Percentiles rank a stretch among this genome's conserved stretches.
Evolutionary conservation across 2,113 vertebrate genomes (phyloP).

Genomic region (Bagarius yarrelli): DNA sequence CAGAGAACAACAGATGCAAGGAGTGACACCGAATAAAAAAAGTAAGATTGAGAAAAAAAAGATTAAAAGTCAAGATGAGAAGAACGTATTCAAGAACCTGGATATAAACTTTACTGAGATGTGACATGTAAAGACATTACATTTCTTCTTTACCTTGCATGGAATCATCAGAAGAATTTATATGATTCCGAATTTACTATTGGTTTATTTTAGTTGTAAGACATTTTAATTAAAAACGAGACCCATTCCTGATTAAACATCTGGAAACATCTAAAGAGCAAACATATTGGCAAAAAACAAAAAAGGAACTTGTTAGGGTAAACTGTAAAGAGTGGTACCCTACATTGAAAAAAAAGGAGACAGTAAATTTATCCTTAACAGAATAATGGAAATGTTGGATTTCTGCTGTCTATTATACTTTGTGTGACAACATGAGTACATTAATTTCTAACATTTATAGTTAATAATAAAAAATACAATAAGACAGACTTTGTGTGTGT

Average conservation of each 20-base stretch:
- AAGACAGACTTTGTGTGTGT: constrained; percentile 17
- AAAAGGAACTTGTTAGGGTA: too few species aligned
- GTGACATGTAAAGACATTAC: too few species aligned
- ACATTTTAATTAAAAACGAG: constrained; percentile 28
- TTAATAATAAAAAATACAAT: constrained; percentile 1
- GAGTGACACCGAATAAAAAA: constrained; percentile 14
- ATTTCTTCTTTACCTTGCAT: too few species aligned
- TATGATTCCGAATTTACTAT: constrained; percentile 3
- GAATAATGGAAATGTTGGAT: background rate
- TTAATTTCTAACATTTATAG: background rate
- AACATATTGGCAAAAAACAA: background rate
- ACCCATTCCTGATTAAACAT: constrained; percentile 22
- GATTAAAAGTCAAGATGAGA: constrained; percentile 22
- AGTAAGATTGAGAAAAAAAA: constrained; percentile 10
- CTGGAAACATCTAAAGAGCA: constrained; percentile 6
- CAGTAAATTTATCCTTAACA: too few species aligned
- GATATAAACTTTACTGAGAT: too few species aligned
- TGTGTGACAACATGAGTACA: background rate
- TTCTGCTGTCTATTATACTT: background rate
- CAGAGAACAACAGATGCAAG: background rate
- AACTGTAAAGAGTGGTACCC: too few species aligned
- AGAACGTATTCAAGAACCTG: constrained; percentile 2
- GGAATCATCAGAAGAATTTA: too few species aligned
- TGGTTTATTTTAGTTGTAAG: constrained; percentile 16
- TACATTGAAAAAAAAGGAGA: too few species aligned